Base-by-base conservation (phyloP, 2,888 invertebrate species). In the Dryomyza anilis region DNA sequence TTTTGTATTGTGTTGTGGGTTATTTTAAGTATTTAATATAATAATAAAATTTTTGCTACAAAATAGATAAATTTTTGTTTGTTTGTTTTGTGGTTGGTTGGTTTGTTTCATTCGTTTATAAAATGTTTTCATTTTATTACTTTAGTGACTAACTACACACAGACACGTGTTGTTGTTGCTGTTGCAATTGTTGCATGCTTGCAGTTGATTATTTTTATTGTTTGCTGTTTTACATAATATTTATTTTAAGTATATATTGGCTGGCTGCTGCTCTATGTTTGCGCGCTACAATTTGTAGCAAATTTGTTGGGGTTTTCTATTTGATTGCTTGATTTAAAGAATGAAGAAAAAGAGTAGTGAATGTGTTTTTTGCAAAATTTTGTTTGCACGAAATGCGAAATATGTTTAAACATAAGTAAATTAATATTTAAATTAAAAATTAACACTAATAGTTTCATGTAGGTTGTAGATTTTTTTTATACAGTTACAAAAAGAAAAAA, bases 401-500 rank as follows among this genome's bases (percentile, higher is more conserved):
- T 7, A 39, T 53, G n/a, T 19, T 27, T 55, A 10, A 52, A 36
- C 25, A 23, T 43, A 29, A 10, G 7, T 29, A 48, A 8, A 59
- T 57, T 21, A 50, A 50, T 61, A 50, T 43, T 61, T 61, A 61
- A 61, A 53, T 33, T n/a, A 48, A 25, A 53, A 61, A 61, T 52
- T 61, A 61, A 61, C 29, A 19, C 61, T 61, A 61, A 61, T 61
- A 61, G 61, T 61, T 61, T 61, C 43, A 53, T 61, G 39, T 43
- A 43, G 39, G 12, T 60, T 52, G 27, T 52, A n/a, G 6, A 19
- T 45, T 60, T 30, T 14, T 19, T 61, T 61, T 61, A 52, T 61
- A 53, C 60, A 60, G 27, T 52, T 50, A 27, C 29, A 50, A 61
- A 33, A 16, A n/a, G n/a, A n/a, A n/a, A n/a, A n/a, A 48, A n/a